phyloP scores from a whole-genome alignment of 2,113 vertebrate species.

The Echinops telfairi region DNA sequence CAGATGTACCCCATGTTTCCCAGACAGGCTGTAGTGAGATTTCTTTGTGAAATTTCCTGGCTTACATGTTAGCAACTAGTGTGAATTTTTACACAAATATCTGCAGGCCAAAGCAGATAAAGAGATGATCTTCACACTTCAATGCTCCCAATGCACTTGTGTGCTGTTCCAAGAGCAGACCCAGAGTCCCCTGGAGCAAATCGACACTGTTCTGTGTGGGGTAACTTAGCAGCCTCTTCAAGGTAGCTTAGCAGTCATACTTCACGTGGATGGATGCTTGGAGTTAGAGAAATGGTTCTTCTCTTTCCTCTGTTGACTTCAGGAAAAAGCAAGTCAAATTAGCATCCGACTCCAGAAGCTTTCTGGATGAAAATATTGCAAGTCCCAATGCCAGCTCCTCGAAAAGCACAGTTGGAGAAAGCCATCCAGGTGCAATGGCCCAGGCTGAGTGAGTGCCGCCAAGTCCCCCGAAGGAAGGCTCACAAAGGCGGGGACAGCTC shows the following conservation, averaged over 20 bases:
- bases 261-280: not conserved
- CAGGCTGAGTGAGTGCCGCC: not conserved
- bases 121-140: not conserved
- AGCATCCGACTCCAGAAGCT: not conserved
- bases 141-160: not conserved
- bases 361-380: not conserved
- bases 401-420: not conserved
- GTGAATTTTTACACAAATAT: not conserved
- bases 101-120: not conserved
- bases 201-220: accelerated
- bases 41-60: constrained; percentile 34
- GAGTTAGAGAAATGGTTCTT: not conserved
- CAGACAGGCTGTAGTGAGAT: not conserved
- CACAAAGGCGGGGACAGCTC: not conserved
- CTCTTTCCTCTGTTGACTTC: not conserved
- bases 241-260: not conserved
- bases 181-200: not conserved
- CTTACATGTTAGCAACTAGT: constrained; percentile 6
- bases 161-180: not conserved
- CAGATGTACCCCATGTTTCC: not conserved
- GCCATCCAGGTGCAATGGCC: not conserved
- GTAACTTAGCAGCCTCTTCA: not conserved
- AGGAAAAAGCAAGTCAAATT: not conserved
- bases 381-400: not conserved
- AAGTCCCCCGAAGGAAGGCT: not conserved